Base-by-base conservation (phyloP, 2,113 vertebrate genomes). In the Gymnocephalus cernua region DNA sequence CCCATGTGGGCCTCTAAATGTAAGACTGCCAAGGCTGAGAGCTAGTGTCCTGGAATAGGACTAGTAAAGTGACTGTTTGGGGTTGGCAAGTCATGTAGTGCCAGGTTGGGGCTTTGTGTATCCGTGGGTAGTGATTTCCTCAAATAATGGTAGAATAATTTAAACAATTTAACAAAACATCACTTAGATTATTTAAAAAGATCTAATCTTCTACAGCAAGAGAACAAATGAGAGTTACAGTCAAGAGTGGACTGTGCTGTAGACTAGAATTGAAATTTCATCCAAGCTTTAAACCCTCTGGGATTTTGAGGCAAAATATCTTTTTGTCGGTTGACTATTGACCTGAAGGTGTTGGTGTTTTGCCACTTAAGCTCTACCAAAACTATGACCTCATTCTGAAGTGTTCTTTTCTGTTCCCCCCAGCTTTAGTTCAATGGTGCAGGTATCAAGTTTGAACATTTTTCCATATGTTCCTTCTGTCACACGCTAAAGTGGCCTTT, bases 321-420 rank as follows among this genome's bases (percentile, higher is more conserved):
- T 82, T 74, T 78, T 74, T 2, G 16, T 23, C 9, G 41, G 58
- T 71, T 84, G 74, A 69, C 74, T 80, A 7, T 78, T 86, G 81
- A 91, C 83, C 83, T 65, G 27, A 32, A 90, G 82, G 86, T 86
- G 86, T 86, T 88, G 83, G 83, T 92, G 83, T 85, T 87, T 75
- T 90, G 83, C 73, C 80, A 84, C 79, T 65, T 63, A 53, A 66
- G 56, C 71, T 81, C 50, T 73, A 80, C 70, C 70, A 82, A 89
- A 92, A 74, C 77, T 85, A 45, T 89, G 84, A 93, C 77, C 77
- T 92, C 90, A 93, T 61, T 56, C 45, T 63, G 32, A 74, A 81
- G 71, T 75, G 75, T 66, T 64, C 21, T 54, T 73, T 82, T 79
- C 3, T 78, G 21, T 57, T 75, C 38, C 41, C 41, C 51, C 45